A percentile compares a stretch with the other conserved stretches of the same genome.
These are phyloP conservation scores for Heliconius charithonia DNA, from an alignment of 2,888 invertebrate species.

Conservation along the genomic window DNA sequence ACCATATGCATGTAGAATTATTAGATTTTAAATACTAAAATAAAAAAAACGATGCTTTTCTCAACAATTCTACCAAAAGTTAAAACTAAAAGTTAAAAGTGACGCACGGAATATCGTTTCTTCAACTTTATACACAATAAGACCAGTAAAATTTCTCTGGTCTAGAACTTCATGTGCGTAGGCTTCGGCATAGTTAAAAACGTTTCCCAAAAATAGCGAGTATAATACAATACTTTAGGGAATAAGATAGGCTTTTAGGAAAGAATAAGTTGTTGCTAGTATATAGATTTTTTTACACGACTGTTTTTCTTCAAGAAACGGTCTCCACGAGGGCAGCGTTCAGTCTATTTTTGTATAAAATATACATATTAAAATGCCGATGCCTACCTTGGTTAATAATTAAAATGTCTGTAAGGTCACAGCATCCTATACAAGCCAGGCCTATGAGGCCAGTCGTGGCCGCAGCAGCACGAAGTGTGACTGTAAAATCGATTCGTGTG, in stretches of 20 bases:
- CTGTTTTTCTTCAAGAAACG: neutral
- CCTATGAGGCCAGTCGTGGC: too few species aligned
- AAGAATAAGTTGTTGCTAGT: constrained; percentile 2
- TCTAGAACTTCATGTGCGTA: neutral
- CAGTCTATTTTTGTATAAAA: neutral
- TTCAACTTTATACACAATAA: neutral
- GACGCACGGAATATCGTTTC: too few species aligned
- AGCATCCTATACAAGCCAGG: neutral
- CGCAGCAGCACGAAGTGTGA: too few species aligned
- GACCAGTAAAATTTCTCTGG: neutral
- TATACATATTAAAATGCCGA: neutral
- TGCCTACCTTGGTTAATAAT: neutral
- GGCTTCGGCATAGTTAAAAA: neutral
- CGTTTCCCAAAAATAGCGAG: neutral
- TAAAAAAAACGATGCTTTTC: too few species aligned
- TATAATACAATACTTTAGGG: constrained; percentile 16
- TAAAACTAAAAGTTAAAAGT: too few species aligned
- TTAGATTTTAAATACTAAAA: too few species aligned
- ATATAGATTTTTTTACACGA: constrained; percentile 2
- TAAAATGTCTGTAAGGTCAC: neutral
- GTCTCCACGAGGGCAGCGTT: neutral
- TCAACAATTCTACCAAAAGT: too few species aligned
- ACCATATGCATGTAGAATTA: too few species aligned
- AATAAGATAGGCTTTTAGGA: constrained; percentile 22
- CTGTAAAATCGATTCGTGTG: too few species aligned